Conservation (phyloP, 2,888 invertebrate genomes). For the Spilarctia lutea region DNA sequence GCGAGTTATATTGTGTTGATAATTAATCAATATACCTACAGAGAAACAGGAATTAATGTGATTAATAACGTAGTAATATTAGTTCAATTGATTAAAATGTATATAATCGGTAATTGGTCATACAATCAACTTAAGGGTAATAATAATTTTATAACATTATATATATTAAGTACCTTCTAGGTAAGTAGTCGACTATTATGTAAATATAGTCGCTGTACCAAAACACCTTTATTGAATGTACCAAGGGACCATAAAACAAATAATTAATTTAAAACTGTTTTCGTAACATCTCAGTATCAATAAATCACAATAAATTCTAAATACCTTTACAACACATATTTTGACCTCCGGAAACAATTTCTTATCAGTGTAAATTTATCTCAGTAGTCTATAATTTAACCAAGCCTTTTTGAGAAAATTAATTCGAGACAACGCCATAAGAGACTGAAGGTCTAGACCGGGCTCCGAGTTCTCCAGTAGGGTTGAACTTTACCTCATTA, state of each 20-base stretch:
- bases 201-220: not conserved
- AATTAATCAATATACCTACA: no score
- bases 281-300: slow-evolving; percentile 24
- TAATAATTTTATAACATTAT: no score
- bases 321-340: slow-evolving; percentile 29
- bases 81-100: no score
- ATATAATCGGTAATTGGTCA: no score
- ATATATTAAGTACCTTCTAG: no score
- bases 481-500: slow-evolving; percentile 41
- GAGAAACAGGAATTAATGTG: no score
- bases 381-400: slow-evolving; percentile 30
- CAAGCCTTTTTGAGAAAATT: slow-evolving; percentile 38
- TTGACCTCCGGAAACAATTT: slow-evolving; percentile 28
- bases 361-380: slow-evolving; percentile 30
- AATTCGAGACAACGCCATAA: slow-evolving; percentile 45
- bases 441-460: slow-evolving; percentile 58
- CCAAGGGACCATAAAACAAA: not conserved
- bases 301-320: slow-evolving; percentile 22
- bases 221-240: not conserved
- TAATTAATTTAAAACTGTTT: slow-evolving; percentile 20
- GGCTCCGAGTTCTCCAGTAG: slow-evolving; percentile 58
- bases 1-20: no score
- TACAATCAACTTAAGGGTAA: no score
- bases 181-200: not conserved
- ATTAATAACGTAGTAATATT: no score